Evolutionary conservation across 2,888 invertebrate species (phyloP), one percentile per base, ranked within the genome.

Genomic region (Plemyria rubiginata): DNA sequence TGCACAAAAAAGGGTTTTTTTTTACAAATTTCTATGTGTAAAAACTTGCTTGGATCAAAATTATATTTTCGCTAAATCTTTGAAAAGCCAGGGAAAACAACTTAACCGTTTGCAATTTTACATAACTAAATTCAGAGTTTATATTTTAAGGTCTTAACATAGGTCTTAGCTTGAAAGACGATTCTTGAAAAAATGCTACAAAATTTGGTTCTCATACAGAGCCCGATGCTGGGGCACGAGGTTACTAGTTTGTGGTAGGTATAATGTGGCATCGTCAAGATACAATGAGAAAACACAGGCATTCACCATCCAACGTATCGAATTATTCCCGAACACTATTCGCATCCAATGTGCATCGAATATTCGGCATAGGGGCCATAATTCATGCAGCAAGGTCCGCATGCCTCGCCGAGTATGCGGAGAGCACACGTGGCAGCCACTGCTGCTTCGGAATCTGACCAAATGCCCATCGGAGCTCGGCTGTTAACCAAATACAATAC

Each of bases 351-450:
- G 82, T 85, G 84, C 84, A 85, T 81, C 79, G 90, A 88, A 91
- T 91, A 91, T 87, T 89, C 90, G 78, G 82, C 84, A 85, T 88
- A 86, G 86, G 87, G 84, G 88, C 86, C 84, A 86, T 82, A 87
- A 89, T 87, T 85, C 87, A 85, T 80, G 83, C 75, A 79, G 86
- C 87, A 82, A 80, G 86, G 85, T 80, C 80, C 83, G 90, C 89
- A 90, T 90, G 90, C 90, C 77, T 80, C 73, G 72, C 54, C 79
- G 85, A 90, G 92, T 90, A 91, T 88, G 90, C 86, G 79, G 90
- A 84, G 83, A 84, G 81, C 92, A 91, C 91, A 92, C 90, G 90
- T 89, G 90, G 87, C 91, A 86, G 79, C 87, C 85, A 79, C 88
- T 84, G 85, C 88, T 82, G 79, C 84, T 79, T 77, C 79, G 92